Evolutionary conservation across 92 coral and sea anemone species (phyloP), one percentile per base, ranked within the genome.

Genomic region (Bergia puertoricense): DNA sequence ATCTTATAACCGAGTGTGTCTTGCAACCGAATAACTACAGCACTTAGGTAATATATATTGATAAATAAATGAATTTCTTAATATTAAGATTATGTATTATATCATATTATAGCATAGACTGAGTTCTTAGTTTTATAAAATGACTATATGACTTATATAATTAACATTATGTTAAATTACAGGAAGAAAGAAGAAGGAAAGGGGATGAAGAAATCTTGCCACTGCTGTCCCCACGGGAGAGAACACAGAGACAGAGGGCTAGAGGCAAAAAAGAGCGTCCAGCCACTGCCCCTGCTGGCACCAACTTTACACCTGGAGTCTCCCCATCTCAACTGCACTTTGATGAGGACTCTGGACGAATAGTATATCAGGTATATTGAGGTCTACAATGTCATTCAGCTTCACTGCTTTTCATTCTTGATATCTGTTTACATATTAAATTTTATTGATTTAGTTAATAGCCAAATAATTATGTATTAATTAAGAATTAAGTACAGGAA

Each of bases 161-260:
- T 69, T 45, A 16, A 23, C 40, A 77, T 30, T 30, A 30, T 16
- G 22, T 84, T 74, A 20, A 83, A 68, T 73, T 74, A 23, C 81
- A 96, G 98, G 94, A 92, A 43, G 97, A 91, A 20, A 88, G 99
- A 85, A 89, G 88, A 65, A 92, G 95, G 85, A 97, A 91, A 86
- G 99, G 99, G 0, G 99, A 97, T 85, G 99, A 97, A 78, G 94
- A 91, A 50, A 93, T 93, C 82, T 93, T 95, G 77, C 94, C 99
- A 7, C 85, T 97, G 76, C 92, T 97, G 74, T 92, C 99, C 8
- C 95, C 98, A 37, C 93, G 99, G 20, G 99, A 97, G 88, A 91
- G 96, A 73, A 88, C 94, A 39, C 93, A 91, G 56, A 91, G 92
- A 40, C 81, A 83, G 56, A 85, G 38, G 80, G 79, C 38, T 71